Percentiles rank a stretch among this genome's conserved stretches.
Conservation (phyloP, 2,113 vertebrate species). For the Anarhynchus alexandrinus region DNA sequence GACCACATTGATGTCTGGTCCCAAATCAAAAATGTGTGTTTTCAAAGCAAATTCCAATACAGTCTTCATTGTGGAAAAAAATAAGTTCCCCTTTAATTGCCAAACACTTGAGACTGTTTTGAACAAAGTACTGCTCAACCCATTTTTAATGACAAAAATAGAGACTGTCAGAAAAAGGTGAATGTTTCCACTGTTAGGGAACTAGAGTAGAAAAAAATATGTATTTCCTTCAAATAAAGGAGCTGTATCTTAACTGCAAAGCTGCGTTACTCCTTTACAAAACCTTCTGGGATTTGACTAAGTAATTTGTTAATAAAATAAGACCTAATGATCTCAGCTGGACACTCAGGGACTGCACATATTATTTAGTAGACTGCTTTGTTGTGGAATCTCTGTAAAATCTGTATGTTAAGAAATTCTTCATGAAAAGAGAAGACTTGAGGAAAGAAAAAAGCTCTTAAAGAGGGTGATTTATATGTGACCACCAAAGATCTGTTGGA, state of each 20-base stretch:
- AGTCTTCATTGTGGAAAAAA: constrained; percentile 68
- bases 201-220: background rate
- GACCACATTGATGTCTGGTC: constrained; percentile 7
- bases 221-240: background rate
- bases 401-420: background rate
- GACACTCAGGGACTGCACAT: background rate
- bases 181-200: constrained; percentile 4
- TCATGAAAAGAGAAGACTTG: constrained; percentile 1
- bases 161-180: constrained; percentile 15
- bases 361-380: background rate
- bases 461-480: constrained; percentile 41
- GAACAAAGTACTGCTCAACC: constrained; percentile 33
- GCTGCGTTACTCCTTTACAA: background rate
- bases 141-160: constrained; percentile 65
- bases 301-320: constrained; percentile 12
- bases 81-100: constrained; percentile 52
- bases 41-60: constrained; percentile 57
- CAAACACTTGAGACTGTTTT: constrained; percentile 69
- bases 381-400: constrained; percentile 1
- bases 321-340: background rate
- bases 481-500: constrained; percentile 56
- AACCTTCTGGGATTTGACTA: background rate
- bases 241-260: background rate
- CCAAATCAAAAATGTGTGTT: constrained; percentile 37
- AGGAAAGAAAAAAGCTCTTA: background rate